Evolutionary conservation across 2,797 vertebrate genomes (phyloP).

Genomic region (Naso thynnoides): DNA sequence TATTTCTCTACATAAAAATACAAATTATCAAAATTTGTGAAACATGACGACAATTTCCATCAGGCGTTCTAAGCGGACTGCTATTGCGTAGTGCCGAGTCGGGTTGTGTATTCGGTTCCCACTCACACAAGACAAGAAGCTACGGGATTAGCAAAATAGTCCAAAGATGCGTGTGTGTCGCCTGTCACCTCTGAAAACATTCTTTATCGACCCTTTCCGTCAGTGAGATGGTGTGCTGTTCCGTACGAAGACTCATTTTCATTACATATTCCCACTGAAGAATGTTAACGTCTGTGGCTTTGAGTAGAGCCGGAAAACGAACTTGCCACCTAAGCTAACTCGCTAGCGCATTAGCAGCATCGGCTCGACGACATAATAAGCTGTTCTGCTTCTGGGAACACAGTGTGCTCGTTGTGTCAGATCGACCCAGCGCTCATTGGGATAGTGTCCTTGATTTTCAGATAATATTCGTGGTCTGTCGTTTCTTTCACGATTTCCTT

Average conservation of each 20-base stretch:
- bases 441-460: background rate
- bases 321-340: conserved; percentile 57
- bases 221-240: background rate
- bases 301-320: conserved; percentile 35
- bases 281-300: conserved; percentile 30
- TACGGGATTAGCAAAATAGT: conserved; percentile 73
- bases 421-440: background rate
- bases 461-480: background rate
- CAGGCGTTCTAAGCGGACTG: conserved; percentile 60
- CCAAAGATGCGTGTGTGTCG: conserved; percentile 43
- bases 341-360: conserved; percentile 51
- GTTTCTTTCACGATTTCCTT: background rate
- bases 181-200: conserved; percentile 43
- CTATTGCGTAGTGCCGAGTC: conserved; percentile 63
- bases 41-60: conserved; percentile 26
- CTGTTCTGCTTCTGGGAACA: conserved; percentile 56
- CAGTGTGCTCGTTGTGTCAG: conserved; percentile 60
- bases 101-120: conserved; percentile 49
- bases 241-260: background rate
- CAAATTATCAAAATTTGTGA: background rate
- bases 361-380: conserved; percentile 66
- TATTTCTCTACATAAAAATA: background rate
- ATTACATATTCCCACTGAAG: background rate
- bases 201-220: background rate
- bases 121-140: conserved; percentile 64